Evolutionary conservation across 2,797 vertebrate species (phyloP), one percentile per base, ranked within the genome.

Genomic region (Smutsia gigantea): DNA sequence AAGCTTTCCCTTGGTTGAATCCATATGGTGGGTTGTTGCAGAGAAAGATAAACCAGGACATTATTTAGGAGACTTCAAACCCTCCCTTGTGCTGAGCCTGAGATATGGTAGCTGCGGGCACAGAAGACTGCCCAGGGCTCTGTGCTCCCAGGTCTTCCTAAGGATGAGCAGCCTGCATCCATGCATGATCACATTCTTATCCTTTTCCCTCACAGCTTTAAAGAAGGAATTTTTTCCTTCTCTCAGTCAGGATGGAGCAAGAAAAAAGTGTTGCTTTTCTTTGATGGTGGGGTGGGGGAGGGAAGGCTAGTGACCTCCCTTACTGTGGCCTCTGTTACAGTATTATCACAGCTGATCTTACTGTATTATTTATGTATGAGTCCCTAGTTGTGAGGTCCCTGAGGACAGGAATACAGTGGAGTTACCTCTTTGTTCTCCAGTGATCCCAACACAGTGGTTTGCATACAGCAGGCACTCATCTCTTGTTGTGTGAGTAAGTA

Each of bases 1-100:
- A 94, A 94, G 72, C 64, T 84, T 83, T 69, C 64, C 69, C 34
- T 64, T 31, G 51, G 59, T 91, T 66, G n/a, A 74, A 86, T 92
- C 69, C 68, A 27, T 86, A 31, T 69, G 57, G 37, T 61, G 19
- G 39, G 34, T 13, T 79, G 10, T 46, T 59, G 61, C 23, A 49
- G 19, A 75, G 83, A 77, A 71, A 74, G 90, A 89, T 27, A 68
- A 93, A 81, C 49, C 4, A 21, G 66, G 84, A 29, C 55, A 1
- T 83, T 82, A 8, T 81, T 64, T 2, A 59, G 90, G 51, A 71
- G 94, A 71, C 59, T 17, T 46, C 34, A 59, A 51, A 93, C 7
- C 37, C 39, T 81, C n/a, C 55, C 7, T 77, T 79, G 31, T 39
- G 27, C 27, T 0, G 10, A 63, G 51, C 63, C 61, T 59, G 42